Base-by-base conservation (phyloP, 2,797 vertebrate species). In the Gymnothorax reevesii region DNA sequence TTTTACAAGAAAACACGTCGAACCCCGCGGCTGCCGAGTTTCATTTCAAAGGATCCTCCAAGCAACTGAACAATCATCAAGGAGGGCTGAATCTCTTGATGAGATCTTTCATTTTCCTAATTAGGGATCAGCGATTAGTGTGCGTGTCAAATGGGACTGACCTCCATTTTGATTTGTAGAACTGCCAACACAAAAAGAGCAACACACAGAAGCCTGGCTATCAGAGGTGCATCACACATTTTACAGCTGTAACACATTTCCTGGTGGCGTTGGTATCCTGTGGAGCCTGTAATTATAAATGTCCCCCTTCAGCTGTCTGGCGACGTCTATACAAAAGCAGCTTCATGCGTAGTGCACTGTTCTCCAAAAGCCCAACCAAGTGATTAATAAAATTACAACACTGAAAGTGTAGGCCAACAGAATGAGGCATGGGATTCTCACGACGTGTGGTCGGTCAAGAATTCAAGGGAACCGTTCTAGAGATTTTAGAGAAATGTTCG, bases 41-140 rank as follows among this genome's bases (percentile, higher is more conserved):
- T 83, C 57, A 83, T 83, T 80, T 80, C 77, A 80, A 80, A 54
- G 17, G 77, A 10, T 59, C 54, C 57, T 59, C 57, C n/a, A 82
- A 55, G 79, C 57, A 33, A 59, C 22, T 33, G 55, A 83, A 83
- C 57, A 59, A 83, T 59, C 52, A 25, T n/a, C 22, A 13, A 80
- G 49, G 55, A 7, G 8, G 49, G 9, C 3, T 49, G 25, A 49
- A 83, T 83, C 80, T 83, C 57, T 10, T 57, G 57, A 83, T 83
- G 57, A 59, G 80, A 83, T 83, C 80, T 80, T 80, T 80, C 59
- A 83, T 64, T 84, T 27, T 84, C 57, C 57, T 84, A 84, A 83
- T 84, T n/a, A 84, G 57, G 57, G 52, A 64, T 84, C 66, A 57
- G 55, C 52, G 57, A 83, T 84, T 84, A 52, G 60, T 42, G 57